Percentiles rank a stretch among this genome's conserved stretches.
phyloP scores from a whole-genome alignment of 2,113 vertebrate species.

The Channa maculata region DNA sequence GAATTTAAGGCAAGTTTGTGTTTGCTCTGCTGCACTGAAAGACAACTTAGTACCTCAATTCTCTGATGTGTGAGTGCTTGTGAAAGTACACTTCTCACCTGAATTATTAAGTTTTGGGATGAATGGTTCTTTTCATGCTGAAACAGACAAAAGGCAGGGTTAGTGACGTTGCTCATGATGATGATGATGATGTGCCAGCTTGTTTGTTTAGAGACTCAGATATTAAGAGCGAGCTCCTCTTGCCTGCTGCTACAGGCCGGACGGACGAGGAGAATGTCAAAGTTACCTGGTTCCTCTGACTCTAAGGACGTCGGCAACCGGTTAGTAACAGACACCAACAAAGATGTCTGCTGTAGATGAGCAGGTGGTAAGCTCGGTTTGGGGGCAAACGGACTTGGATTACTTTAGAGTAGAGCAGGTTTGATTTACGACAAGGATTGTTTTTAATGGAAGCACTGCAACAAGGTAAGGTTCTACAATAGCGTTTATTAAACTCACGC shows the following conservation, averaged over 20 bases:
- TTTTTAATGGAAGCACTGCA: not conserved
- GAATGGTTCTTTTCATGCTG: conserved; percentile 40
- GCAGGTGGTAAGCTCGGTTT: not conserved
- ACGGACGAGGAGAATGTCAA: conserved; percentile 51
- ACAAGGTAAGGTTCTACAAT: not conserved
- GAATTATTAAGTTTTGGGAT: conserved; percentile 40
- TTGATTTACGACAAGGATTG: not conserved
- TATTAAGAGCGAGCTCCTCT: conserved; percentile 37
- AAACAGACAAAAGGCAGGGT: conserved; percentile 11
- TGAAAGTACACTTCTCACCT: conserved; percentile 31
- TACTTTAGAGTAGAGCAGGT: not conserved
- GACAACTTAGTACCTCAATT: conserved; percentile 42
- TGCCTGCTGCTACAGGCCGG: conserved; percentile 37
- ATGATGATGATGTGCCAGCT: conserved; percentile 32
- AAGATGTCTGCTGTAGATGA: conserved; percentile 3
- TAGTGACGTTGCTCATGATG: conserved; percentile 31
- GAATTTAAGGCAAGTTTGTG: conserved; percentile 60
- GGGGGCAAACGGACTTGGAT: too few relatives aligned
- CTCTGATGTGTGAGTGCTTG: conserved; percentile 29
- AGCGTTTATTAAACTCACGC: not conserved
- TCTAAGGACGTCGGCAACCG: conserved; percentile 20
- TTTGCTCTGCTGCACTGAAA: not conserved
- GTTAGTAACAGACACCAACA: conserved; percentile 36
- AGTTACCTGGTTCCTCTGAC: conserved; percentile 35
- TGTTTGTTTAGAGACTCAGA: conserved; percentile 30